Base-by-base conservation (phyloP, 2,797 vertebrate genomes). In the Coranthus polyacanthus region DNA sequence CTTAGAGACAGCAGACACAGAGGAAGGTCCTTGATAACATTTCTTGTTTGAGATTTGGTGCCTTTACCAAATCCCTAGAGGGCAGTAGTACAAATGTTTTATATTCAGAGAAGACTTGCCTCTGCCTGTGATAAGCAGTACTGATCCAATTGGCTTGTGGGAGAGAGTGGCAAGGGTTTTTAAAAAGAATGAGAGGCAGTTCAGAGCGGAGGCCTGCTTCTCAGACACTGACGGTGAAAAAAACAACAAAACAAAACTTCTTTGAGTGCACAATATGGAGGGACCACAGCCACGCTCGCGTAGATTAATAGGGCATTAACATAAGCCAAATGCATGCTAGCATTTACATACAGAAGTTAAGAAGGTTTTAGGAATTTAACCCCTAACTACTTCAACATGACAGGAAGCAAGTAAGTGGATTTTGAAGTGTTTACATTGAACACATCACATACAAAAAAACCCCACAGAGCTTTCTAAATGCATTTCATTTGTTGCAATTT, bases 1-100 rank as follows among this genome's bases (percentile, higher is more conserved):
- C 63, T 79, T 21, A 29, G 81, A 83, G 74, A 78, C 82, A 68
- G 75, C 69, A 66, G 68, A 67, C 73, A 53, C 45, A 72, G 83
- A 82, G 78, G 73, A 85, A 60, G 69, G 66, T 75, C 77, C 69
- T 53, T 42, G 84, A 87, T 87, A 88, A 86, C 74, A 81, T 75
- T 82, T 76, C 75, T 82, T 85, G 85, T 81, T 80, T 86, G 68
- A 82, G 85, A 87, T 87, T 85, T 50, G 62, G 72, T 86, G 78
- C 77, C 84, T 84, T 76, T 63, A 57, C 72, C 7, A 32, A 88
- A 87, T 89, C 88, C 78, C 87, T 88, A 85, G 90, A 84, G 88
- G 87, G 89, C 77, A 85, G 89, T 68, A 76, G 78, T 82, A 85
- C 79, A 85, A 85, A 89, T 88, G 81, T 82, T 88, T 85, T 86